These are phyloP conservation scores for Eristalis arbustorum DNA, from an alignment of 2,888 invertebrate genomes.

Conservation along the genomic window DNA sequence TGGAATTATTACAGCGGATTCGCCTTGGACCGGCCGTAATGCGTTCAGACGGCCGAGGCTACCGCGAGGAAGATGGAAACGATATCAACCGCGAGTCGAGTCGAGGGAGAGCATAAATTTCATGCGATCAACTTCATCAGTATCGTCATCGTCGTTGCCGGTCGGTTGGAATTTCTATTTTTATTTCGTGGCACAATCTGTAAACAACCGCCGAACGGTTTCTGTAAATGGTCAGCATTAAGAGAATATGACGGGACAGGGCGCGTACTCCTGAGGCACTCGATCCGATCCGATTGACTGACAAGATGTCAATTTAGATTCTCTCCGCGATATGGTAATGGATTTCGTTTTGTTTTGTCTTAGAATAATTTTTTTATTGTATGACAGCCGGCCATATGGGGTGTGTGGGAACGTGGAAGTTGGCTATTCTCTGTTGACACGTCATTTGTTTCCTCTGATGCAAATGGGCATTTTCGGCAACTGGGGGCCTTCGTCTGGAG, in stretches of 20 bases:
- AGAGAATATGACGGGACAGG: conserved; percentile 49
- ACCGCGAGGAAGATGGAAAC: conserved; percentile 9
- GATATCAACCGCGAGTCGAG: conserved; percentile 29
- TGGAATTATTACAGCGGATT: conserved; percentile 56
- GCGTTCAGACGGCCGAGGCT: conserved; percentile 8
- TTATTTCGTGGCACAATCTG: conserved; percentile 43
- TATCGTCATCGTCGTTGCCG: neutral
- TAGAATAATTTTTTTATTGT: conserved; percentile 25
- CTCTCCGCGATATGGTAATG: conserved; percentile 55
- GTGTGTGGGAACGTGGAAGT: conserved; percentile 30
- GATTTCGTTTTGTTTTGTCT: conserved; percentile 9
- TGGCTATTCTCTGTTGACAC: no score
- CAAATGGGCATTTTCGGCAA: no score
- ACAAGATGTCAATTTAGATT: conserved; percentile 68
- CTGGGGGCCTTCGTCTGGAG: no score
- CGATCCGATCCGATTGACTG: conserved; percentile 30
- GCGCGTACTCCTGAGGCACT: conserved; percentile 57
- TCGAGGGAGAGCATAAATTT: conserved; percentile 35
- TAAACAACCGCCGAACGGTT: conserved; percentile 33
- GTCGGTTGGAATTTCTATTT: conserved; percentile 60
- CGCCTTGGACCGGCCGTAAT: conserved; percentile 43
- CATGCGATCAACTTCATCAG: conserved; percentile 37
- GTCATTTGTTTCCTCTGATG: no score
- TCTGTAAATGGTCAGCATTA: conserved; percentile 61
- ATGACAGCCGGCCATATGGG: conserved; percentile 39